Evolutionary conservation across 1,140 invertebrate species (phyloP), one percentile per base, ranked within the genome.

Genomic region (Homalodisca vitripennis): DNA sequence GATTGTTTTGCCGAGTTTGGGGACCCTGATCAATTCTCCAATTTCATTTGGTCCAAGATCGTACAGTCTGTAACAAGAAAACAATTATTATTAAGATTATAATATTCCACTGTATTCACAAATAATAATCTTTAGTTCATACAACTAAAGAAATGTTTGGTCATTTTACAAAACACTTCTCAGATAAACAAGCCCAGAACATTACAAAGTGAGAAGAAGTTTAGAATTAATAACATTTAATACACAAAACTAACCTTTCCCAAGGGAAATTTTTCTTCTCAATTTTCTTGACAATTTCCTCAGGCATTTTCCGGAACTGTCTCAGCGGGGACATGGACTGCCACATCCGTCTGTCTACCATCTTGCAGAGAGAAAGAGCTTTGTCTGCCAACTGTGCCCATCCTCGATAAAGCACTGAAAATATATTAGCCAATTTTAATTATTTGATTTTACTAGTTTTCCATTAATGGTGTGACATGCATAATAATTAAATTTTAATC

Each of bases 321-420:
- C 98, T 83, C 0, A 99, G 81, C 2, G 98, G 98, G 46, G 95
- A 98, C 95, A 99, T 98, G 0, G 95, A 98, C 79, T 99, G 97
- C 98, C 98, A 99, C 96, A 98, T 98, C 26, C 98, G 85, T 20
- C 94, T 87, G 79, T 99, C 97, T 63, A 99, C 95, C 98, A 99
- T 99, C 82, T 99, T 99, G 79, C 96, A 98, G 0, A 99, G 84
- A 1, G 94, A 89, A 0, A 99, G 80, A 13, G 95, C 91, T 81
- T 99, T 99, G 78, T 99, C 96, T 22, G 97, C 94, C 30, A 99
- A 78, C 76, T 98, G 95, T 0, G 98, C 98, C 98, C 98, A 99
- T 22, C 97, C 97, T 75, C 92, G 80, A 74, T 88, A 88, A 17
- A 91, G 77, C 12, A 91, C 85, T 73, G 67, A 2, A 68, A 67